Evolutionary conservation across 2,113 vertebrate genomes (phyloP).

Genomic region (Syrmaticus mikado): DNA sequence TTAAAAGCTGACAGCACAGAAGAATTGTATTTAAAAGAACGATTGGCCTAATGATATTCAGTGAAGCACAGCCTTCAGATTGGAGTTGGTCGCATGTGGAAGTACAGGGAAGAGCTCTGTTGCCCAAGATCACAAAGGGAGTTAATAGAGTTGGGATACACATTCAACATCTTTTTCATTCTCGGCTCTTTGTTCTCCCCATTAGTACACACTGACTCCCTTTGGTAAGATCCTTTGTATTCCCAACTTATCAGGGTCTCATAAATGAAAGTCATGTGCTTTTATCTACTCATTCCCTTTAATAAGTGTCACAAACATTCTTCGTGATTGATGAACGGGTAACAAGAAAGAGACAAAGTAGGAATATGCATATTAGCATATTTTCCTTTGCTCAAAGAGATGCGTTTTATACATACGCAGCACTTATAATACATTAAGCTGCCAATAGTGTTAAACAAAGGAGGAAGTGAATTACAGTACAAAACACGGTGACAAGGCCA

Average conservation of each 20-base stretch:
- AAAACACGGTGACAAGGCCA: conserved; percentile 39
- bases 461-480: conserved; percentile 29
- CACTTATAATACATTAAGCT: conserved; percentile 49
- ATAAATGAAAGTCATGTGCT: conserved; percentile 68
- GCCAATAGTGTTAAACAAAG: conserved; percentile 66
- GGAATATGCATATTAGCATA: conserved; percentile 55
- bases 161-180: conserved; percentile 48
- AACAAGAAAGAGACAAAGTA: conserved; percentile 70
- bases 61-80: conserved; percentile 32
- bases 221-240: conserved; percentile 70
- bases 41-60: conserved; percentile 45
- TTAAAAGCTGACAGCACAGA: conserved; percentile 47
- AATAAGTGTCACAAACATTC: conserved; percentile 72
- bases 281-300: conserved; percentile 73
- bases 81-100: conserved; percentile 11
- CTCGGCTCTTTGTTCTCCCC: conserved; percentile 61
- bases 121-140: conserved; percentile 59
- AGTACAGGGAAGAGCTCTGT: conserved; percentile 39
- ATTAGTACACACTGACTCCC: conserved; percentile 69
- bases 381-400: conserved; percentile 60
- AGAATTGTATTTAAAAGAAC: conserved; percentile 48
- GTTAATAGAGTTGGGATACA: conserved; percentile 63
- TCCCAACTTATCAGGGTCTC: conserved; percentile 70
- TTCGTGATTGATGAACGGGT: conserved; percentile 69
- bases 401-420: neutral